Evolutionary conservation across 2,888 invertebrate species (phyloP).

Genomic region (Polietes domitor): DNA sequence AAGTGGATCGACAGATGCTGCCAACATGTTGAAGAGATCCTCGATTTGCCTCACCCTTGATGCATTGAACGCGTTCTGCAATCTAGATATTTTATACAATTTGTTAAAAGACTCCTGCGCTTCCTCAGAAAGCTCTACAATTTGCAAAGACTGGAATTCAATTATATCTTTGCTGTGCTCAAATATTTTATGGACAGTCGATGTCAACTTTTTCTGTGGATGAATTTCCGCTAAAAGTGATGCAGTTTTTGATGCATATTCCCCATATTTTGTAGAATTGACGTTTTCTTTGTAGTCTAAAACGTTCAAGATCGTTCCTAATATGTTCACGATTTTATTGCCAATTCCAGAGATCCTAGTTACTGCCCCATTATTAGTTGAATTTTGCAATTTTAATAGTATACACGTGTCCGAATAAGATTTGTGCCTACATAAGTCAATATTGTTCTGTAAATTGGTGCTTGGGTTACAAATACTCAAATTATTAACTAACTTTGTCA

Average conservation of each 20-base stretch:
- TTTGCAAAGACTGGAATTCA: slow-evolving; percentile 8
- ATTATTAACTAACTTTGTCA: too few species aligned
- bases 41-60: slow-evolving; percentile 25
- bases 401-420: too few species aligned
- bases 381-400: not conserved
- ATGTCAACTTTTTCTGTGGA: slow-evolving; percentile 1
- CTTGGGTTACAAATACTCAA: too few species aligned
- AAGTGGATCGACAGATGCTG: slow-evolving; percentile 18
- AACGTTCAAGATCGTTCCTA: too few species aligned
- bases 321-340: too few species aligned
- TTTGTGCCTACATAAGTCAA: too few species aligned
- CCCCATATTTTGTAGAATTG: not conserved
- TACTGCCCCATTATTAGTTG: too few species aligned
- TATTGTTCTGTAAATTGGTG: too few species aligned
- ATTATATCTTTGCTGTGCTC: slow-evolving; percentile 12
- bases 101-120: slow-evolving; percentile 27
- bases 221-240: not conserved
- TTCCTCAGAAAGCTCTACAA: slow-evolving; percentile 13
- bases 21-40: slow-evolving; percentile 24
- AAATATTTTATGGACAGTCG: not conserved
- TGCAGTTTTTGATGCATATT: slow-evolving; percentile 23
- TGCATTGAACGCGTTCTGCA: slow-evolving; percentile 23
- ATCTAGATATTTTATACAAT: slow-evolving; percentile 39
- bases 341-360: too few species aligned
- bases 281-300: too few species aligned